These are phyloP conservation scores for Casuarius casuarius DNA, from an alignment of 2,113 vertebrate genomes.

Conservation along the genomic window DNA sequence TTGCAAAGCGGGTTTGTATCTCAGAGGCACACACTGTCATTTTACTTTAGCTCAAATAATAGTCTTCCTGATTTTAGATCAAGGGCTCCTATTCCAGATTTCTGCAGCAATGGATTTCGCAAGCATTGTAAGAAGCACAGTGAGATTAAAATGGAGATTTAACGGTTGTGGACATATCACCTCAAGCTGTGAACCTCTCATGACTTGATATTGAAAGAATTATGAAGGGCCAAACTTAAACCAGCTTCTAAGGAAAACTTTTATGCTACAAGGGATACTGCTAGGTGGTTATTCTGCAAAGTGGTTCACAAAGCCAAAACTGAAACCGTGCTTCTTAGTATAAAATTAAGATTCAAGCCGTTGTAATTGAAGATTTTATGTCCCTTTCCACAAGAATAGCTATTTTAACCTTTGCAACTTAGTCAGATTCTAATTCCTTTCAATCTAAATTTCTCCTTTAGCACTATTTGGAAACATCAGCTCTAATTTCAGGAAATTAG, in stretches of 20 bases:
- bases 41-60: conserved; percentile 8
- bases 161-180: neutral
- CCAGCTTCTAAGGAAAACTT: neutral
- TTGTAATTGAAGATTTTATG: neutral
- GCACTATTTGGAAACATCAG: neutral
- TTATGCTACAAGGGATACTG: neutral
- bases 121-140: neutral
- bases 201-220: neutral
- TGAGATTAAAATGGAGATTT: neutral
- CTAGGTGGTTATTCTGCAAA: neutral
- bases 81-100: neutral
- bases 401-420: neutral
- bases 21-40: neutral
- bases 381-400: neutral
- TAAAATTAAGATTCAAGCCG: neutral
- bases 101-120: neutral
- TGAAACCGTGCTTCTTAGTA: neutral
- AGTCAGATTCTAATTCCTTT: neutral
- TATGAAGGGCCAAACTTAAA: neutral
- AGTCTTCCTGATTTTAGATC: neutral
- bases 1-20: neutral
- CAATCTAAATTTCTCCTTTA: neutral
- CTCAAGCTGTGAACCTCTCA: neutral
- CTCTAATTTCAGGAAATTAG: neutral
- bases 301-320: neutral